Evolutionary conservation across 1,140 invertebrate species (phyloP).

Genomic region (Pantala flavescens): DNA sequence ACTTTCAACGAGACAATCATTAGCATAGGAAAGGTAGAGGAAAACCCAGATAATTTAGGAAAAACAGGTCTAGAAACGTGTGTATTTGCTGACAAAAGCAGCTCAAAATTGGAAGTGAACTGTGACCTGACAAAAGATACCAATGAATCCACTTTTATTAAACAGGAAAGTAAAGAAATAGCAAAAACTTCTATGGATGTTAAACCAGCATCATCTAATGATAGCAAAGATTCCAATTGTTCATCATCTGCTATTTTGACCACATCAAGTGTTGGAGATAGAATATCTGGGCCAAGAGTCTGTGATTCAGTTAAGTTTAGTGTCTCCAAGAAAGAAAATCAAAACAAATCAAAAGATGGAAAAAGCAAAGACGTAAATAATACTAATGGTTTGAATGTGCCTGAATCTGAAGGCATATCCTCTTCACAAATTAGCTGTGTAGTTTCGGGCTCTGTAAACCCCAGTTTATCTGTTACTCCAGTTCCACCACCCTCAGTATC

Average conservation of each 20-base stretch:
- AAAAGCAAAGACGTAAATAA: neutral
- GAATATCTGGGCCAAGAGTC: neutral
- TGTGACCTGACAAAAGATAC: neutral
- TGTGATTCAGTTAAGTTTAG: neutral
- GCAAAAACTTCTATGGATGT: neutral
- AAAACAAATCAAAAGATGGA: neutral
- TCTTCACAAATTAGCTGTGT: neutral
- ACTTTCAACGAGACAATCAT: slow-evolving; percentile 1
- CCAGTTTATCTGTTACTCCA: neutral
- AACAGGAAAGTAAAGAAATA: neutral
- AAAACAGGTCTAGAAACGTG: neutral
- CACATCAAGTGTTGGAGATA: neutral
- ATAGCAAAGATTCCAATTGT: neutral
- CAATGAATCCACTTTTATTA: neutral
- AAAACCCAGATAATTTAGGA: neutral
- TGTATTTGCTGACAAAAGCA: neutral
- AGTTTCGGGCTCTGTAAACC: neutral
- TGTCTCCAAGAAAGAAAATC: neutral
- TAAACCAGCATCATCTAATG: neutral
- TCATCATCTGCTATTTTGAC: neutral
- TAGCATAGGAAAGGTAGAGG: slow-evolving; percentile 13
- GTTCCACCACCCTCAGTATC: neutral
- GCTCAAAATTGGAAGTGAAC: neutral
- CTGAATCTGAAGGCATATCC: neutral
- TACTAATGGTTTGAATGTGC: neutral